A percentile compares a stretch with the other conserved stretches of the same genome.
phyloP scores from a whole-genome alignment of 2,888 invertebrate species.

The Lepas anatifera region DNA sequence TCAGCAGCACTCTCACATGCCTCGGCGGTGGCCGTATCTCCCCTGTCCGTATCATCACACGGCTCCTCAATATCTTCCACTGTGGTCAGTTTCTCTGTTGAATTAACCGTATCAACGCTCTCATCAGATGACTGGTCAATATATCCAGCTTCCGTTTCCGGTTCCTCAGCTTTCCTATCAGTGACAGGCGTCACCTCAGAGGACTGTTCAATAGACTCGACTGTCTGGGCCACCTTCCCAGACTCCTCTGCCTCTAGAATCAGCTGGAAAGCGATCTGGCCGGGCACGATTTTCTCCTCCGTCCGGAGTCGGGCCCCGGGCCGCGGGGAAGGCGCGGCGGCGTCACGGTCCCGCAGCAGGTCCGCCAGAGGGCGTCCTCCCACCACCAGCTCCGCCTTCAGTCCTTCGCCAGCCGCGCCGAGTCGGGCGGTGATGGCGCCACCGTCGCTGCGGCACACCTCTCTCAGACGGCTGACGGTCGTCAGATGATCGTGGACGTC shows the following conservation, averaged over 20 bases:
- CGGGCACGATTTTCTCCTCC: not conserved
- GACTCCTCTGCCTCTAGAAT: not conserved
- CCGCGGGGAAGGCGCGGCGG: not conserved
- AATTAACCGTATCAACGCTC: too few species aligned
- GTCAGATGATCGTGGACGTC: too few species aligned
- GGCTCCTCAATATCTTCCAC: too few species aligned
- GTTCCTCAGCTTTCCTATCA: not conserved
- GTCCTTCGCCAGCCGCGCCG: conserved; percentile 58
- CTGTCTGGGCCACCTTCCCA: not conserved
- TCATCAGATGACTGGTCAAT: too few species aligned
- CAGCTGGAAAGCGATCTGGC: not conserved
- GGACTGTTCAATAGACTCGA: too few species aligned
- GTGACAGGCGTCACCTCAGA: too few species aligned
- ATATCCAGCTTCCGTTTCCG: not conserved
- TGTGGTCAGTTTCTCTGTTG: too few species aligned
- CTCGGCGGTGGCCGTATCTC: too few species aligned
- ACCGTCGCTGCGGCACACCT: conserved; percentile 52
- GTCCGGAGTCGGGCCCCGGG: too few species aligned
- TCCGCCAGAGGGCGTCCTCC: conserved; percentile 13
- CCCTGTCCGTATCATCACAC: too few species aligned
- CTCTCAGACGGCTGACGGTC: conserved; percentile 17
- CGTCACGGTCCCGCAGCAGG: not conserved
- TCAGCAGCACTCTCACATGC: too few species aligned
- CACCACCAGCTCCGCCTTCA: conserved; percentile 35
- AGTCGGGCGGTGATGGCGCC: conserved; percentile 76